Evolutionary conservation across 2,888 invertebrate genomes (phyloP).

Genomic region (Aricia artaxerxes): DNA sequence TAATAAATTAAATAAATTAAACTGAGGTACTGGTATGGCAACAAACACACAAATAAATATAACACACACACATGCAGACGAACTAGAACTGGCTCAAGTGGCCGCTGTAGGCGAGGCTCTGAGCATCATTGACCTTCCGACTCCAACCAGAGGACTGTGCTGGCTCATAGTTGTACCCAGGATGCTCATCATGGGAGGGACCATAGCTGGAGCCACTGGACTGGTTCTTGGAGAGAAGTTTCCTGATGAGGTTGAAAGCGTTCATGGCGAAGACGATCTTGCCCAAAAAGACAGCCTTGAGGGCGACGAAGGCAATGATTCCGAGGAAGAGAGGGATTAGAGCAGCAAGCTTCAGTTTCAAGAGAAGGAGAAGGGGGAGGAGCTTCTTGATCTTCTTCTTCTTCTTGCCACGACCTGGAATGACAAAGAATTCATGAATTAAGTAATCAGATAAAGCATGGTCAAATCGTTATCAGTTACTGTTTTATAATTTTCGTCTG

Average conservation of each 20-base stretch:
- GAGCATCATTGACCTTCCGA: conserved; percentile 83
- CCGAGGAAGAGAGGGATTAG: conserved; percentile 88
- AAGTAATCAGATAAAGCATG: neutral
- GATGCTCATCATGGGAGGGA: conserved; percentile 79
- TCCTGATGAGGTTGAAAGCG: conserved; percentile 82
- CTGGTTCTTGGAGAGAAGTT: conserved; percentile 84
- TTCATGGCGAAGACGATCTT: conserved; percentile 91
- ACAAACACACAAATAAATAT: conserved; percentile 48
- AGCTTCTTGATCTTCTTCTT: conserved; percentile 90
- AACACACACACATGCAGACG: conserved; percentile 51
- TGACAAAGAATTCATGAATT: conserved; percentile 22
- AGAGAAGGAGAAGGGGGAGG: conserved; percentile 86
- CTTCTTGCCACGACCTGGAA: conserved; percentile 85
- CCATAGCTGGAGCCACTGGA: conserved; percentile 77
- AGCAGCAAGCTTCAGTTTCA: conserved; percentile 89
- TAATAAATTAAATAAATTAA: conserved; percentile 54
- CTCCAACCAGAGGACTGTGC: conserved; percentile 80
- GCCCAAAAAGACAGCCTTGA: conserved; percentile 91
- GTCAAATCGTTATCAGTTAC: no score
- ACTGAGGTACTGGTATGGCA: conserved; percentile 65
- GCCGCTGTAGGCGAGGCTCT: conserved; percentile 84
- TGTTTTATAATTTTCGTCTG: no score
- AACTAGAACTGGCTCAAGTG: conserved; percentile 48
- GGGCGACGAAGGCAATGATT: conserved; percentile 86
- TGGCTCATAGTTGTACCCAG: conserved; percentile 76